Base-by-base conservation (phyloP, 2,888 invertebrate species). In the Drosophila greeni region DNA sequence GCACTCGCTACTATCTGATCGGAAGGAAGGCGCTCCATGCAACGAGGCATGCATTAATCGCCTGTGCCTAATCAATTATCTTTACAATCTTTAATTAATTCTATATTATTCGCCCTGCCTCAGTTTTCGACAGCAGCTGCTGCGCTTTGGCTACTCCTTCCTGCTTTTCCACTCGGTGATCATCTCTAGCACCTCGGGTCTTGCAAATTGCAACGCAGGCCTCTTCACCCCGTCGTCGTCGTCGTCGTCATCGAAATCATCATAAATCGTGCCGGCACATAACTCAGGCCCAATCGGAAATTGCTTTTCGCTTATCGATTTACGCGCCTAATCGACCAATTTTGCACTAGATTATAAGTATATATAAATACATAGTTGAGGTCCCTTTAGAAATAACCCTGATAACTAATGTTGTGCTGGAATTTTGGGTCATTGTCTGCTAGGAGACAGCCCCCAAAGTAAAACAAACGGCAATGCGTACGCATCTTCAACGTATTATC, bases 41-140 rank as follows among this genome's bases (percentile, higher is more conserved):
- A 83, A 79, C 82, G 81, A 85, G 81, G 77, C 79, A 76, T 47
- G 86, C 86, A 87, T 88, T 88, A 87, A 88, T 88, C 88, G 88
- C 75, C 37, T 84, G 82, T 79, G 85, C 82, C 87, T 88, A 88
- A 88, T 88, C 88, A 88, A 88, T 88, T 88, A 88, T 88, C 88
- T 88, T 86, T 85, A 83, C 86, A 76, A 88, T 88, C 88, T 88
- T 88, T 88, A 88, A 88, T 88, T 88, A 88, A 88, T 88, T 88
- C 88, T 87, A 86, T 87, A 84, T 84, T 85, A 84, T 82, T 82
- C 83, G 74, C 48, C 65, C 61, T 68, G 72, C 76, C 68, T 67
- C 45, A 65, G 59, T 75, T 68, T 74, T 60, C 69, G 70, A 66
- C 64, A 72, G 70, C 82, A 74, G 62, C 75, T 54, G 75, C 75